Percentiles rank a stretch among this genome's conserved stretches.
These are phyloP conservation scores for Pseudomyrmex gracilis DNA, from an alignment of 1,140 invertebrate species.

Conservation along the genomic window DNA sequence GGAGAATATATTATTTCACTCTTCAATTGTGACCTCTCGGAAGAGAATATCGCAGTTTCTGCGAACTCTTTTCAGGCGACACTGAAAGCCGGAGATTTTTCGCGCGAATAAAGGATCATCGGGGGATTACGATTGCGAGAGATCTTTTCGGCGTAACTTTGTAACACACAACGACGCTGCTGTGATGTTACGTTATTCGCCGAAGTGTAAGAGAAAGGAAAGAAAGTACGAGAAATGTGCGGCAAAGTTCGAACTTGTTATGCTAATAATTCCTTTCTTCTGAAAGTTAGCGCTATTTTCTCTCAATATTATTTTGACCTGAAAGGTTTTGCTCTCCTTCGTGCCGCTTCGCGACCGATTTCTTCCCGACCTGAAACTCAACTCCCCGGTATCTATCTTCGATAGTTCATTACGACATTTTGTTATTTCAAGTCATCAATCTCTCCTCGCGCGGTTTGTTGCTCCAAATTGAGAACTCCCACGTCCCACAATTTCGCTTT, in stretches of 20 bases:
- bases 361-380: not conserved
- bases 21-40: too few relatives aligned
- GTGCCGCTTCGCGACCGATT: not conserved
- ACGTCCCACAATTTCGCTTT: not conserved
- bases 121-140: too few relatives aligned
- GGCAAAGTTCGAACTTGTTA: slow-evolving; percentile 34
- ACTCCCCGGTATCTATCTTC: not conserved
- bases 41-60: too few relatives aligned
- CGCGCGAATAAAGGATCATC: too few relatives aligned
- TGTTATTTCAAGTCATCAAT: slow-evolving; percentile 13
- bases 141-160: too few relatives aligned
- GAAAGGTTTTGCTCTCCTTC: slow-evolving; percentile 39
- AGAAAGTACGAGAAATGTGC: not conserved
- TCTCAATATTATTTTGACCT: slow-evolving; percentile 43
- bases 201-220: not conserved
- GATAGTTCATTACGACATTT: slow-evolving; percentile 23
- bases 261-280: slow-evolving; percentile 20
- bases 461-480: not conserved
- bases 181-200: too few relatives aligned
- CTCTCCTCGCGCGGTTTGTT: not conserved
- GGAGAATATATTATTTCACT: too few relatives aligned
- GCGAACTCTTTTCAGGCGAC: too few relatives aligned
- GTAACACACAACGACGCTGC: too few relatives aligned
- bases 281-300: slow-evolving; percentile 37
- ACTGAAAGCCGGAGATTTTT: too few relatives aligned